Conservation (phyloP, 2,113 vertebrate species). For the Calyptomena viridis region DNA sequence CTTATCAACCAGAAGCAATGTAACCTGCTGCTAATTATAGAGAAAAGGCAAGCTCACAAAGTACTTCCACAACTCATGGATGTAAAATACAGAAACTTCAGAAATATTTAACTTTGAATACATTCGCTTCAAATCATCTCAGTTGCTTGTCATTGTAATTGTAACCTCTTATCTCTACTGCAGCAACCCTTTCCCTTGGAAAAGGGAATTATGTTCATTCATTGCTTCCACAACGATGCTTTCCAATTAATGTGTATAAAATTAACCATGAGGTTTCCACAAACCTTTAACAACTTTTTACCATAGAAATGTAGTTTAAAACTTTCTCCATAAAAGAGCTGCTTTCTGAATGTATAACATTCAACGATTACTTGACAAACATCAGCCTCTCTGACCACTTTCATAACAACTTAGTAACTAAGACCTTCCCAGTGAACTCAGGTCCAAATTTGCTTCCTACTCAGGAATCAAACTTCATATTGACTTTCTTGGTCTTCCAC, state of each 20-base stretch:
- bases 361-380: neutral
- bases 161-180: neutral
- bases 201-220: neutral
- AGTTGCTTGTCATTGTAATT: neutral
- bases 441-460: neutral
- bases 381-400: neutral
- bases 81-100: neutral
- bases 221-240: neutral
- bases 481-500: neutral
- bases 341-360: neutral
- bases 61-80: neutral
- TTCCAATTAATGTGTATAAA: neutral
- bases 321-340: neutral
- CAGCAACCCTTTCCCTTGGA: neutral
- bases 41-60: neutral
- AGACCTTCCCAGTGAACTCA: neutral
- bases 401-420: neutral
- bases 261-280: neutral
- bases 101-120: neutral
- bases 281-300: neutral
- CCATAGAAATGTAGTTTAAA: neutral
- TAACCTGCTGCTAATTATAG: neutral
- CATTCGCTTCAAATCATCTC: neutral
- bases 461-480: neutral
- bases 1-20: conserved; percentile 33